Conservation (phyloP, 1,140 invertebrate genomes). For the Pemphigus obesinymphae region DNA sequence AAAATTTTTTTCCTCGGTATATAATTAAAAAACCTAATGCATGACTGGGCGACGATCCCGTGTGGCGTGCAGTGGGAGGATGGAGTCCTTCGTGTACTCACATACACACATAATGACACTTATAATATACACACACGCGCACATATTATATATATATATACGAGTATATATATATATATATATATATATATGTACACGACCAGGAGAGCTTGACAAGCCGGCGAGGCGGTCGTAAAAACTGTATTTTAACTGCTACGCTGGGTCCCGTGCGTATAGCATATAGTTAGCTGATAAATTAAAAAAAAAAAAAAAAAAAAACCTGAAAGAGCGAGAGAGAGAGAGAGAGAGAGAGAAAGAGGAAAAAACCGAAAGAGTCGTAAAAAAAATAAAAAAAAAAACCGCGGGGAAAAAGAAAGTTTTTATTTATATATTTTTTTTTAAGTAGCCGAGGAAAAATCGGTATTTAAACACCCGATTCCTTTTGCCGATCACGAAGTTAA, state of each 20-base stretch:
- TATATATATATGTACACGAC: not conserved
- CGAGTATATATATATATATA: not conserved
- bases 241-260: conserved; percentile 27
- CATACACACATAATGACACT: not conserved
- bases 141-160: not conserved
- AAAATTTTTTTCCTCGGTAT: not conserved
- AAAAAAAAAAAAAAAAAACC: not conserved
- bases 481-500: too few relatives aligned
- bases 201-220: conserved; percentile 34
- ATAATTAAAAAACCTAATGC: conserved; percentile 18
- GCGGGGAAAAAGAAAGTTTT: conserved; percentile 36
- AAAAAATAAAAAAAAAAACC: conserved; percentile 19
- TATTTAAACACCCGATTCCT: not conserved
- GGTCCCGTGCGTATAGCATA: not conserved
- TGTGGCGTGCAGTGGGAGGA: conserved; percentile 2
- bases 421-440: conserved; percentile 15
- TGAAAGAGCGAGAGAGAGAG: not conserved
- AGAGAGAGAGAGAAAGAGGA: not conserved
- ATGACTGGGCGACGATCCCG: not conserved
- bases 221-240: conserved; percentile 34
- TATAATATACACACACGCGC: not conserved
- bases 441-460: not conserved
- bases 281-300: conserved; percentile 40
- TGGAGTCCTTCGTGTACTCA: too few relatives aligned
- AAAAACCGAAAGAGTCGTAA: conserved; percentile 19